A percentile compares a stretch with the other conserved stretches of the same genome.
Conservation (phyloP, 1,140 invertebrate genomes). For the Saccostrea echinata region DNA sequence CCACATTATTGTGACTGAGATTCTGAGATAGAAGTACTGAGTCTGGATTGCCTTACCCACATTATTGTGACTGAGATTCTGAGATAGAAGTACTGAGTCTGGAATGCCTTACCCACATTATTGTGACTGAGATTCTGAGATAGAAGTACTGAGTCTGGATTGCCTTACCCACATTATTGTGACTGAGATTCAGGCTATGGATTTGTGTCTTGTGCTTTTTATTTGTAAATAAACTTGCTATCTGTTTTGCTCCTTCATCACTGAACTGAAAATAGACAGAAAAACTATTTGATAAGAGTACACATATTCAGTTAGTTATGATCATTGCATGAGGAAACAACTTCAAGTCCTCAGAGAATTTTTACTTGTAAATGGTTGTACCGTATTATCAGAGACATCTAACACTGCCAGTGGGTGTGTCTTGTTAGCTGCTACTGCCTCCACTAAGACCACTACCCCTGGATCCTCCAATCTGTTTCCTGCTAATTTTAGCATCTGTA, state of each 20-base stretch:
- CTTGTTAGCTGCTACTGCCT: conserved; percentile 59
- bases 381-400: conserved; percentile 69
- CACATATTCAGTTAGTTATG: too few species aligned
- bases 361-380: too few species aligned
- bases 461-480: conserved; percentile 72
- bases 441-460: conserved; percentile 61
- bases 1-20: too few species aligned
- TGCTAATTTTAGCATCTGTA: conserved; percentile 73
- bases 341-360: too few species aligned
- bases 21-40: too few species aligned
- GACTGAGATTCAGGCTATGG: conserved; percentile 71
- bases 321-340: too few species aligned
- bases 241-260: conserved; percentile 58
- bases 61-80: neutral
- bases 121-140: neutral
- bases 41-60: neutral
- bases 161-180: conserved; percentile 68
- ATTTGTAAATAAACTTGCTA: conserved; percentile 60
- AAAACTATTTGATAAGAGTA: neutral
- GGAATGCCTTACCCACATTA: neutral
- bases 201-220: conserved; percentile 66
- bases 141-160: neutral
- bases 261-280: conserved; percentile 59
- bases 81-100: neutral
- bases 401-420: conserved; percentile 68